These are phyloP conservation scores for Drosophila mayaguana DNA, from an alignment of 2,888 invertebrate species.

Conservation along the genomic window DNA sequence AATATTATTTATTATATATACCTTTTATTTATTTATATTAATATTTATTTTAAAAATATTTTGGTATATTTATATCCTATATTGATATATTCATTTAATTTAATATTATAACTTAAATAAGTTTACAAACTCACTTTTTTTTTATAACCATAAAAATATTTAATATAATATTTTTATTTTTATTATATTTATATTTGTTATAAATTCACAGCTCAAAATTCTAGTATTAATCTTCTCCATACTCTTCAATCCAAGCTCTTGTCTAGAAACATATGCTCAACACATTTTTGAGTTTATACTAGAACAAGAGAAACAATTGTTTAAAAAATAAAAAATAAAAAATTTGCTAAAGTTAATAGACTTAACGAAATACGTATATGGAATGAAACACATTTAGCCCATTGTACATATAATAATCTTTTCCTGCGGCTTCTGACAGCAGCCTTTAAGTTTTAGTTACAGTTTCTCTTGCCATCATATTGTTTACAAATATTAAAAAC, in stretches of 20 bases:
- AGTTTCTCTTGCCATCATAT: slow-evolving; percentile 50
- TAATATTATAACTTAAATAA: no score
- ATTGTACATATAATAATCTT: slow-evolving; percentile 34
- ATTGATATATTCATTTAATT: no score
- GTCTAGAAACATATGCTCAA: background rate
- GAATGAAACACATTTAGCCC: slow-evolving; percentile 17
- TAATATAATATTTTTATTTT: no score
- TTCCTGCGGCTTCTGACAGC: slow-evolving; percentile 57
- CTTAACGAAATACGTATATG: no score
- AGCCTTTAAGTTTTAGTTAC: slow-evolving; percentile 51
- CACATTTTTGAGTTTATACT: background rate
- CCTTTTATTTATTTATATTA: no score
- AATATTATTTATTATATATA: no score
- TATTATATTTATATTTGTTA: no score
- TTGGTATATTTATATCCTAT: no score
- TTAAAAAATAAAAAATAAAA: background rate
- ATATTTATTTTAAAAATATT: background rate
- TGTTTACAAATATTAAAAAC: slow-evolving; percentile 72
- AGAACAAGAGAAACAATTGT: background rate
- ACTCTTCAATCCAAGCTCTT: background rate
- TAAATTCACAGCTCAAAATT: no score
- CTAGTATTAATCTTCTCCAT: background rate
- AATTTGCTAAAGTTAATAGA: background rate
- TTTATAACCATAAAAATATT: no score
- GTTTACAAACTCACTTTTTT: no score